These are phyloP conservation scores for Boulengeromyrus knoepffleri DNA, from an alignment of 2,113 vertebrate species.

Conservation along the genomic window DNA sequence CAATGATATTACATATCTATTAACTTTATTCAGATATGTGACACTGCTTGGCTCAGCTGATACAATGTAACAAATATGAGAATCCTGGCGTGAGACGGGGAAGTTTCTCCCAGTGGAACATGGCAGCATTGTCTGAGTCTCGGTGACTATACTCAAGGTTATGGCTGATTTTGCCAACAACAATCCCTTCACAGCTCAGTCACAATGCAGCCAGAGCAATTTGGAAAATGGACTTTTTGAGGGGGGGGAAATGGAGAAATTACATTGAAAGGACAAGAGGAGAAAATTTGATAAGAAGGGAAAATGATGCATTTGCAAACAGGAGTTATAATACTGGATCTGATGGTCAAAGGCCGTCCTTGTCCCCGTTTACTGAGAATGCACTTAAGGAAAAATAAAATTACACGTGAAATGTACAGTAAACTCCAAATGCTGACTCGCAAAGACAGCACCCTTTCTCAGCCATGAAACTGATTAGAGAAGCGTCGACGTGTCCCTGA, in stretches of 20 bases:
- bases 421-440: neutral
- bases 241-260: neutral
- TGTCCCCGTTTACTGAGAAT: neutral
- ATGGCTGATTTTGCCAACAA: neutral
- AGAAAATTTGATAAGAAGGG: neutral
- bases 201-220: neutral
- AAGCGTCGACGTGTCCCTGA: neutral
- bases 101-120: neutral
- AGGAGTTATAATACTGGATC: neutral
- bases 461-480: slow-evolving; percentile 1
- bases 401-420: neutral
- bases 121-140: too few species aligned
- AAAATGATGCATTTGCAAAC: neutral
- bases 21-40: neutral
- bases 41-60: neutral
- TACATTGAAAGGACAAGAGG: neutral
- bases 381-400: neutral
- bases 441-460: neutral
- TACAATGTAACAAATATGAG: neutral
- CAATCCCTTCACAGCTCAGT: neutral
- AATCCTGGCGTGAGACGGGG: neutral
- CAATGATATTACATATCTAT: neutral
- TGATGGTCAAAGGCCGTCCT: neutral
- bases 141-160: neutral
- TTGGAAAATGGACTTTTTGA: neutral